These are phyloP conservation scores for Penelope pileata DNA, from an alignment of 2,113 vertebrate species.

Conservation along the genomic window DNA sequence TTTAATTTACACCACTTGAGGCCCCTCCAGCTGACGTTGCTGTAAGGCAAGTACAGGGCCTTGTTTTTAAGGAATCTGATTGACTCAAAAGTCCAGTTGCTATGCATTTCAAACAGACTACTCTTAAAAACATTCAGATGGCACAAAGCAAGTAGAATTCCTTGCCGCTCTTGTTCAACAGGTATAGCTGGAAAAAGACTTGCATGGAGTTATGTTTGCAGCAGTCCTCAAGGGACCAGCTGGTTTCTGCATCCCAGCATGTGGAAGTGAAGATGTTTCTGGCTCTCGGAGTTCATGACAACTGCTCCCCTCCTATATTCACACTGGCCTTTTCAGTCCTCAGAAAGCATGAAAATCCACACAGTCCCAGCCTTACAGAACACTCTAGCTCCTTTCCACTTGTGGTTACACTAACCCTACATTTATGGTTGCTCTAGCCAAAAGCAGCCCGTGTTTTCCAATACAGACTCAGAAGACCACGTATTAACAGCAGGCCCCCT, in stretches of 20 bases:
- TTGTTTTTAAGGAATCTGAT: not conserved
- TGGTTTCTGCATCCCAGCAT: not conserved
- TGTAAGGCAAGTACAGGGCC: not conserved
- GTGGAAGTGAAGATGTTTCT: not conserved
- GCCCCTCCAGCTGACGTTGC: not conserved
- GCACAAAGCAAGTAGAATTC: not conserved
- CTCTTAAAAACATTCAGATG: not conserved
- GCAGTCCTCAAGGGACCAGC: not conserved
- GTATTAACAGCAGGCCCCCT: not conserved
- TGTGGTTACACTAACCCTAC: not conserved
- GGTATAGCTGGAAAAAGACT: not conserved
- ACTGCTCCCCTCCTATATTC: not conserved
- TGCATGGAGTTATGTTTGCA: not conserved
- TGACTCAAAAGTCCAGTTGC: constrained; percentile 12
- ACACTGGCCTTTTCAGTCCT: not conserved
- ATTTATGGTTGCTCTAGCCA: not conserved
- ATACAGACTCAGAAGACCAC: not conserved
- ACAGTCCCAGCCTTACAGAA: rapidly evolving
- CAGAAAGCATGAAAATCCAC: not conserved
- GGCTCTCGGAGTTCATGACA: not conserved
- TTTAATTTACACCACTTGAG: not conserved
- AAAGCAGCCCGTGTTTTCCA: not conserved
- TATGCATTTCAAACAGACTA: not conserved
- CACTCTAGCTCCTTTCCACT: not conserved
- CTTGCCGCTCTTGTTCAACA: not conserved